These are phyloP conservation scores for Drosophila willistoni DNA, from an alignment of 1,140 invertebrate species.

Conservation along the genomic window DNA sequence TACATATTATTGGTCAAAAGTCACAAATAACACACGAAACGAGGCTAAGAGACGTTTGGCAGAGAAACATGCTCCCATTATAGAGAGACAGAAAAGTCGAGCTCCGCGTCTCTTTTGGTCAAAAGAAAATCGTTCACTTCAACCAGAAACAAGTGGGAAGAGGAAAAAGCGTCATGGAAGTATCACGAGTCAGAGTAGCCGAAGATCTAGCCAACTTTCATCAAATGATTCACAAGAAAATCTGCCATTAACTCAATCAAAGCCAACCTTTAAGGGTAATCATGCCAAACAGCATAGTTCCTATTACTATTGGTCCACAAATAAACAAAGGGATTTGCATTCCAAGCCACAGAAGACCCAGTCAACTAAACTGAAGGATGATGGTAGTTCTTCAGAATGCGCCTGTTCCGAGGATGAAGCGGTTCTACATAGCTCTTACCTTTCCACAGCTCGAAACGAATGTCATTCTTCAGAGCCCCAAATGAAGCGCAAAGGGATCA, in stretches of 20 bases:
- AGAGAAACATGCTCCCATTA: neutral
- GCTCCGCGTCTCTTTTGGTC: neutral
- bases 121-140: neutral
- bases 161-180: neutral
- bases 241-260: neutral
- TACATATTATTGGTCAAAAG: conserved; percentile 7
- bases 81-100: neutral
- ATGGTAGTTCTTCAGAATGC: neutral
- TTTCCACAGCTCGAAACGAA: neutral
- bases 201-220: neutral
- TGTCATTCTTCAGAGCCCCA: neutral
- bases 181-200: neutral
- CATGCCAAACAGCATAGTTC: neutral
- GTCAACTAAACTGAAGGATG: neutral
- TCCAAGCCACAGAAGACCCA: neutral
- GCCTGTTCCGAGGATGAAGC: neutral
- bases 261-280: neutral
- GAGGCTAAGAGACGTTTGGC: neutral
- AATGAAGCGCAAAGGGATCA: neutral
- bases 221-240: neutral
- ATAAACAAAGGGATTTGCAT: neutral
- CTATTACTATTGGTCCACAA: neutral
- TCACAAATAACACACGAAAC: neutral
- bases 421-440: neutral
- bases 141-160: neutral